Evolutionary conservation across 2,888 invertebrate species (phyloP), one percentile per base, ranked within the genome.

Genomic region (Himalopsyche anomala): DNA sequence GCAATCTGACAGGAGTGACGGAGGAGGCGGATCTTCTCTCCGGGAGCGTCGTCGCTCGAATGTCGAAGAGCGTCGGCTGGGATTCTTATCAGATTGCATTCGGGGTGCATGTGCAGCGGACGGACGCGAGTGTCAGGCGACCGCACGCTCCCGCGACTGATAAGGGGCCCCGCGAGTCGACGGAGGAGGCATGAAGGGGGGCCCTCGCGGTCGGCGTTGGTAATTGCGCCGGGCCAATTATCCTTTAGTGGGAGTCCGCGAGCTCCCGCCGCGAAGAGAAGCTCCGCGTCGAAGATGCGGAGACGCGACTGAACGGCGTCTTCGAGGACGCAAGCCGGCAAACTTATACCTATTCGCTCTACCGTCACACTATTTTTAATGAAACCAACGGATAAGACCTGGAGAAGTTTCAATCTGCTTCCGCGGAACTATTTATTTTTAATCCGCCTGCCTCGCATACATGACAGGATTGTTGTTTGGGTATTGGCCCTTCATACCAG

Each of bases 161-260:
- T 51, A 38, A 54, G 54, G 40, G 42, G 80, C 80, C 56, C 56
- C 54, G 80, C 62, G 84, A 85, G 74, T 79, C 69, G 45, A 79
- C 40, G 82, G 69, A 19, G 80, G 82, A 38, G 82, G 82, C 42
- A 81, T 80, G 45, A 38, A 54, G 79, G 74, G 85, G 80, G 69
- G 81, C 81, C 74, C 86, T 81, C 54, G 83, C 80, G 79, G 84
- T 81, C 28, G 80, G 42, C 83, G 51, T 54, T 38, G 87, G 86
- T 86, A 86, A 87, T 86, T 87, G 86, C 83, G 45, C 82, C 87
- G 81, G 85, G 84, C 45, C 85, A 62, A 81, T 81, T 81, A 81
- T 62, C 85, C 81, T 55, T 40, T 51, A 54, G 80, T 51, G 84
- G 74, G 19, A 28, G 54, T 40, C 69, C n/a, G 54, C n/a, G 62